These are phyloP conservation scores for Trinectes maculatus DNA, from an alignment of 2,113 vertebrate genomes.

Conservation along the genomic window DNA sequence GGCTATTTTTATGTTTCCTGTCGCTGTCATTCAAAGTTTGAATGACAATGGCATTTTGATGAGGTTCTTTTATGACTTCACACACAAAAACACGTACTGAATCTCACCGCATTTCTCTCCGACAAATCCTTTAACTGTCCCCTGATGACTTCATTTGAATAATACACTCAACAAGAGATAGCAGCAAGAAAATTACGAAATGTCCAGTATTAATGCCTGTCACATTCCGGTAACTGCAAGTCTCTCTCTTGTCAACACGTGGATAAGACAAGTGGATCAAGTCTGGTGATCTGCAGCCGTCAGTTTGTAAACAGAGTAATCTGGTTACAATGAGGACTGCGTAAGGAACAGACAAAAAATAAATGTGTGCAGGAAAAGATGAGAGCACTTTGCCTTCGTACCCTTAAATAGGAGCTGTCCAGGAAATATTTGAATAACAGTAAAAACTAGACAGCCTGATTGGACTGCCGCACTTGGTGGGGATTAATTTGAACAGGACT, in stretches of 20 bases:
- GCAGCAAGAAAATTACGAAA: slow-evolving; percentile 30
- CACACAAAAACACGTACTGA: slow-evolving; percentile 13
- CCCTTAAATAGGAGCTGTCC: slow-evolving; percentile 4
- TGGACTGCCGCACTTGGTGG: neutral
- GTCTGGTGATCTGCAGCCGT: neutral
- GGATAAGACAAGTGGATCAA: neutral
- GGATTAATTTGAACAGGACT: slow-evolving; percentile 20
- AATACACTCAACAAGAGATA: slow-evolving; percentile 30
- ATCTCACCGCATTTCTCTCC: slow-evolving; percentile 21
- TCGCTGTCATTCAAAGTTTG: slow-evolving; percentile 58
- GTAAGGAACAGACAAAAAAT: neutral
- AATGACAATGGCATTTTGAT: slow-evolving; percentile 63
- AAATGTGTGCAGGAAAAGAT: neutral
- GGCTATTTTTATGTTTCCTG: slow-evolving; percentile 54
- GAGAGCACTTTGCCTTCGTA: neutral
- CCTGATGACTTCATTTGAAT: slow-evolving; percentile 51
- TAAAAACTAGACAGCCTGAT: neutral
- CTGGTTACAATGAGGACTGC: neutral
- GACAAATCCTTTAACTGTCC: slow-evolving; percentile 40
- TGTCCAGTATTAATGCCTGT: slow-evolving; percentile 10
- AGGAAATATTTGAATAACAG: slow-evolving; percentile 1
- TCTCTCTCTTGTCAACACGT: slow-evolving; percentile 15
- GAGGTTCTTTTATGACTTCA: slow-evolving; percentile 40
- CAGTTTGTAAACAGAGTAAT: neutral
- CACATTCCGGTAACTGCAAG: neutral